Percentiles rank a stretch among this genome's conserved stretches.
phyloP scores from a whole-genome alignment of 2,888 invertebrate species.

The Aporophyla nigra region DNA sequence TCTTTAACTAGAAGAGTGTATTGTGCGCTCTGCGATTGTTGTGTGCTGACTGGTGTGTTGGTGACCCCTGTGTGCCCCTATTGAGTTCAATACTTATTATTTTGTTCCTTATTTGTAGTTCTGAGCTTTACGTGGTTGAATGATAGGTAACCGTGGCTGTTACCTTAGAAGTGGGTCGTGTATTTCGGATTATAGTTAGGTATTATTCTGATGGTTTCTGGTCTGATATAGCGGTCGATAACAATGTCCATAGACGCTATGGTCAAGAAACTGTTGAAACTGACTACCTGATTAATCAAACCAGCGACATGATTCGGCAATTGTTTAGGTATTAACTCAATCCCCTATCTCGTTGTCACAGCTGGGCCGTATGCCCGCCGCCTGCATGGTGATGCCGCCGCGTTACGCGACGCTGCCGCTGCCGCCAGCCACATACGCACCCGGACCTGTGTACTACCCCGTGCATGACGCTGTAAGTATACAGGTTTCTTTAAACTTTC shows the following conservation, averaged over 20 bases:
- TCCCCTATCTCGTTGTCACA: slow-evolving; percentile 65
- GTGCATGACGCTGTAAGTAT: slow-evolving; percentile 83
- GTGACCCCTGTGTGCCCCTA: slow-evolving; percentile 27
- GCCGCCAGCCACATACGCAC: slow-evolving; percentile 79
- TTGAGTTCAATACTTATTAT: slow-evolving; percentile 28
- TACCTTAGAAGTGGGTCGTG: not conserved
- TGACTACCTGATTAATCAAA: not conserved
- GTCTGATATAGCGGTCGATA: too few relatives aligned
- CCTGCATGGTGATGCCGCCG: slow-evolving; percentile 85
- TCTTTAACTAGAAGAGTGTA: slow-evolving; percentile 36
- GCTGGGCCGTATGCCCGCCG: slow-evolving; percentile 85
- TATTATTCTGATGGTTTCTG: not conserved
- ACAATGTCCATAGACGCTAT: too few relatives aligned
- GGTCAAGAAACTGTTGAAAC: not conserved
- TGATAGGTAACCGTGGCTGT: slow-evolving; percentile 1
- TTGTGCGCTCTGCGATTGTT: slow-evolving; percentile 34
- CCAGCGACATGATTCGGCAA: not conserved
- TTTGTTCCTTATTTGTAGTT: slow-evolving; percentile 35
- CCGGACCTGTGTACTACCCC: slow-evolving; percentile 84
- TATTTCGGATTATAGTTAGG: not conserved
- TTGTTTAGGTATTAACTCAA: not conserved
- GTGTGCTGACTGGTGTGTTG: slow-evolving; percentile 9
- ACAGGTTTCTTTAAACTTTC: not conserved
- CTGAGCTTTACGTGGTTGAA: not conserved
- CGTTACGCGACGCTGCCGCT: slow-evolving; percentile 87